Evolutionary conservation across 2,888 invertebrate species (phyloP).

Genomic region (Cheilosia soror): DNA sequence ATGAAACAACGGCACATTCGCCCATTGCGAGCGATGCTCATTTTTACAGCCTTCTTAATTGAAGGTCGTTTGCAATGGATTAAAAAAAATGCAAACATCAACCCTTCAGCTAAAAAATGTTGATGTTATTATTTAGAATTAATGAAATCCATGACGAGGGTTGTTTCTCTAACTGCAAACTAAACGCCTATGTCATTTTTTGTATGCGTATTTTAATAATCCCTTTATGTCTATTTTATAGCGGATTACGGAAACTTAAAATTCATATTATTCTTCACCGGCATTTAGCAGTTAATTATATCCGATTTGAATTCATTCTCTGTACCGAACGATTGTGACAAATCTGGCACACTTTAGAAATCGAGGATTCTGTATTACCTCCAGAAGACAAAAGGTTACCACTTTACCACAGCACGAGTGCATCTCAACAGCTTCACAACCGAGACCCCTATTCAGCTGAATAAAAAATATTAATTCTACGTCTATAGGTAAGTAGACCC

Average conservation of each 20-base stretch:
- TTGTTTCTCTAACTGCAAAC: conserved; percentile 48
- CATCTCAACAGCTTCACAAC: conserved; percentile 45
- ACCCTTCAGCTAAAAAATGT: conserved; percentile 41
- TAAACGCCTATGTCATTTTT: conserved; percentile 56
- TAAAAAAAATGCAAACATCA: conserved; percentile 34
- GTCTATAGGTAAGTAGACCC: background rate
- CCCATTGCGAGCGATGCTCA: conserved; percentile 35
- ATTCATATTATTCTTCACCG: conserved; percentile 18
- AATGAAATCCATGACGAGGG: conserved; percentile 59
- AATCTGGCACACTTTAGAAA: conserved; percentile 47
- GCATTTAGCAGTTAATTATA: conserved; percentile 51
- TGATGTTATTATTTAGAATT: conserved; percentile 68
- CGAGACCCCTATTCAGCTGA: conserved; percentile 43
- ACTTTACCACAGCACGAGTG: conserved; percentile 39
- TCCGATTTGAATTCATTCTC: conserved; percentile 44
- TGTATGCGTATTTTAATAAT: conserved; percentile 43
- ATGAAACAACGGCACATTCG: conserved; percentile 56
- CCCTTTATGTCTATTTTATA: conserved; percentile 44
- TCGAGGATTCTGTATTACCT: conserved; percentile 9
- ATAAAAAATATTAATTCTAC: conserved; percentile 36
- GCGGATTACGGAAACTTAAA: conserved; percentile 36
- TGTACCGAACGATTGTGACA: conserved; percentile 24
- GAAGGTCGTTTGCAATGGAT: conserved; percentile 47
- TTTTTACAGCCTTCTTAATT: conserved; percentile 26
- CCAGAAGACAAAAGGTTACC: conserved; percentile 41